Base-by-base conservation (phyloP, 2,797 vertebrate species). In the Sarcoramphus papa region DNA sequence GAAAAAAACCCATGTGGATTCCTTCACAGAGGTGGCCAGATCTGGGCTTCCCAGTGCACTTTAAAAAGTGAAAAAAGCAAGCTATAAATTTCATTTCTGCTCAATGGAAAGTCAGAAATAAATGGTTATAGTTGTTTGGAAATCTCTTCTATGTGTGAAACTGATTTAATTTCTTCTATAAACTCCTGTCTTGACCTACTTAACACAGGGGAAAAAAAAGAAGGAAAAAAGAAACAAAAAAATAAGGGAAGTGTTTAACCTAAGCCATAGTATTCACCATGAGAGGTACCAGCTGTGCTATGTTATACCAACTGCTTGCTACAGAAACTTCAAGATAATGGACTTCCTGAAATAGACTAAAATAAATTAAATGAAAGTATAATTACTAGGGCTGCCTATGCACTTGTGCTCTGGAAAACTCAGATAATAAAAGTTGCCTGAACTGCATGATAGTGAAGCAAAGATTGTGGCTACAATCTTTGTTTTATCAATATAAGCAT, bases 21-120 rank as follows among this genome's bases (percentile, higher is more conserved):
- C 62, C 69, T 93, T 96, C 51, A 57, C 7, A 73, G 27, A 69
- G 23, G 9, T 13, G 88, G 53, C 33, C 70, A 94, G 33, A 54
- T 59, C 13, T 84, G 57, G 56, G n/a, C 70, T 92, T 94, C 70
- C 84, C 33, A 85, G 50, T 14, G 17, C 24, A 21, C 23, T 88
- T 80, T 50, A 59, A 85, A 53, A 73, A 79, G 74, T 54, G 10
- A 57, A 56, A 30, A 91, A 73, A 64, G 6, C 17, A 35, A 90
- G 48, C 14, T 12, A 30, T 13, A 67, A 51, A 82, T 90, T 95
- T 94, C 15, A 93, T 96, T 95, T 90, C 37, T 92, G 57, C 51
- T 90, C 91, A 95, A 91, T 77, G 27, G n/a, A 84, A 88, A 88
- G 40, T 84, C 65, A 92, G 59, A 94, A 97, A 95, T 79, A 92